Evolutionary conservation across 2,888 invertebrate species (phyloP).

Genomic region (Malthinus flaveolus): DNA sequence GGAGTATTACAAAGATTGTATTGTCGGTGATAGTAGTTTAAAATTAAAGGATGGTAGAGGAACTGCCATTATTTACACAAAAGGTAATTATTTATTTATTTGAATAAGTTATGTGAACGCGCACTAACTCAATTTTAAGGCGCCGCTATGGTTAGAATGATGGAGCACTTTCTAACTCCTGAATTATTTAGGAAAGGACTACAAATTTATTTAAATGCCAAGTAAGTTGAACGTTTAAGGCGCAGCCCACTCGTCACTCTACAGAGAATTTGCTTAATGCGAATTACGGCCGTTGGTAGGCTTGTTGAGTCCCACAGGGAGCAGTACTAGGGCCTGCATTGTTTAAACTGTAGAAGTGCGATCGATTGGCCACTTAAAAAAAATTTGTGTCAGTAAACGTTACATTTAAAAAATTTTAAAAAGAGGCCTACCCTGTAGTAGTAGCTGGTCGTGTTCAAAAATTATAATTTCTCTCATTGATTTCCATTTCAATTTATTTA

Average conservation of each 20-base stretch:
- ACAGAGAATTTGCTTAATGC: not conserved
- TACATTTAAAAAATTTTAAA: too few relatives aligned
- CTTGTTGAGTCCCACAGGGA: too few relatives aligned
- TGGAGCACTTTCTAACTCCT: slow-evolving; percentile 7
- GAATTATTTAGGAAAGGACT: slow-evolving; percentile 8
- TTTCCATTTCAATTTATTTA: too few relatives aligned
- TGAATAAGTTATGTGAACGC: not conserved
- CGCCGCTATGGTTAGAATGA: not conserved
- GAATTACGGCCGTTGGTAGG: too few relatives aligned
- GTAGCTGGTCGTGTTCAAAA: too few relatives aligned
- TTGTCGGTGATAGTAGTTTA: not conserved
- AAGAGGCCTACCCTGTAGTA: too few relatives aligned
- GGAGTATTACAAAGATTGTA: not conserved
- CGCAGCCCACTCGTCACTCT: not conserved
- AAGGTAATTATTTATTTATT: not conserved
- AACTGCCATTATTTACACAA: not conserved
- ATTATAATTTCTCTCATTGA: too few relatives aligned
- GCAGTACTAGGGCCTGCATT: too few relatives aligned
- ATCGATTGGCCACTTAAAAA: too few relatives aligned
- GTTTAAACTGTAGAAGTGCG: too few relatives aligned
- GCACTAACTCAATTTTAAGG: not conserved
- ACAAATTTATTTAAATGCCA: slow-evolving; percentile 3
- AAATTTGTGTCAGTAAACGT: too few relatives aligned
- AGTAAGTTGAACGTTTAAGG: not conserved
- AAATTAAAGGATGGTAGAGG: not conserved